These are phyloP conservation scores for Orthonyx spaldingii DNA, from an alignment of 2,113 vertebrate species.

Conservation along the genomic window DNA sequence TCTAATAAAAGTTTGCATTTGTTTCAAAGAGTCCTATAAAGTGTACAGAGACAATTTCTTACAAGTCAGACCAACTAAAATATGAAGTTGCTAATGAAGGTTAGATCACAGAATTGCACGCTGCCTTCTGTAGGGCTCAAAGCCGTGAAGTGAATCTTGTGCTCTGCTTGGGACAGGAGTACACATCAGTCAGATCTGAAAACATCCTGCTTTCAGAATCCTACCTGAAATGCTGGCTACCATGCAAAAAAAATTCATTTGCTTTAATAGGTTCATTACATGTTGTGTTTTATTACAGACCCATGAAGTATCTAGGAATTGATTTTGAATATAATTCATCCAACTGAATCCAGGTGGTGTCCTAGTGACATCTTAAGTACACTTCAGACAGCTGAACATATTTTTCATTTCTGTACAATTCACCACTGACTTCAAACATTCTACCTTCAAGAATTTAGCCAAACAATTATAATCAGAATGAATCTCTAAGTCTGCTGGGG, in stretches of 20 bases:
- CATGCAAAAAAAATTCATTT: not conserved
- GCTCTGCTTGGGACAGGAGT: not conserved
- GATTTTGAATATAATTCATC: not conserved
- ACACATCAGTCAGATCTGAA: not conserved
- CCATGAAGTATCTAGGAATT: not conserved
- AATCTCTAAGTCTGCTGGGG: not conserved
- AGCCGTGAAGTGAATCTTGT: not conserved
- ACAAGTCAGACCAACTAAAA: not conserved
- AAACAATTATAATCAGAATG: not conserved
- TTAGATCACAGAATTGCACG: not conserved
- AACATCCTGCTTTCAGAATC: not conserved
- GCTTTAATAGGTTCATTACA: not conserved
- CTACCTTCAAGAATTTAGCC: not conserved
- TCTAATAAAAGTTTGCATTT: not conserved
- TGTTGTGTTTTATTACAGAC: not conserved
- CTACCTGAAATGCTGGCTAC: not conserved
- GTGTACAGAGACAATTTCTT: not conserved
- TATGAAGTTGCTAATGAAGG: not conserved
- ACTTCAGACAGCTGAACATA: not conserved
- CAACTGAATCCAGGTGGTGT: not conserved
- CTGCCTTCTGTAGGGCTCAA: not conserved
- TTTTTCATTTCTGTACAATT: not conserved
- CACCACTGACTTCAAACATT: not conserved
- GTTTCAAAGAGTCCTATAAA: not conserved
- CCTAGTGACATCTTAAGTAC: not conserved